Conservation (phyloP, 2,888 invertebrate genomes). For the Cheilosia variabilis region DNA sequence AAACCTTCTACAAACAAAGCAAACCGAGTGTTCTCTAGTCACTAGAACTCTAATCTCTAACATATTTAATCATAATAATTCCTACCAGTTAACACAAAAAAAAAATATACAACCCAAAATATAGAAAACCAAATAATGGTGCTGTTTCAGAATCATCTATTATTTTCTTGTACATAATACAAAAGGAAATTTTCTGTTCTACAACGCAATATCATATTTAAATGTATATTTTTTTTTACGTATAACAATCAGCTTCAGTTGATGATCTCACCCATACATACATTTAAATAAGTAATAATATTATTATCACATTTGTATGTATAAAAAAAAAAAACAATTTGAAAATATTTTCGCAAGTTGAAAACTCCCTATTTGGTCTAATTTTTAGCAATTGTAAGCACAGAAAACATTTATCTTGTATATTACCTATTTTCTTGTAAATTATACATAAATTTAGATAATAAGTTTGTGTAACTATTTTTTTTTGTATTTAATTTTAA, state of each 20-base stretch:
- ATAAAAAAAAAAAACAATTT: slow-evolving; percentile 4
- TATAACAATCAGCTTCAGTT: slow-evolving; percentile 77
- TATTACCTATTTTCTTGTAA: slow-evolving; percentile 46
- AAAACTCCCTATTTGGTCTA: slow-evolving; percentile 74
- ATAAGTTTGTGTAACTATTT: slow-evolving; percentile 39
- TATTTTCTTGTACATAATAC: slow-evolving; percentile 48
- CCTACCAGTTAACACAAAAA: slow-evolving; percentile 45
- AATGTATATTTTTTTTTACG: slow-evolving; percentile 5
- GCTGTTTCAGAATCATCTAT: slow-evolving; percentile 61
- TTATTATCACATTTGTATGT: slow-evolving; percentile 34
- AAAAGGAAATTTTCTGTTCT: slow-evolving; percentile 38
- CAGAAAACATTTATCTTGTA: slow-evolving; percentile 46
- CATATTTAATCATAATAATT: slow-evolving; percentile 68
- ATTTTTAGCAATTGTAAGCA: slow-evolving; percentile 69
- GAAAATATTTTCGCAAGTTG: slow-evolving; percentile 43
- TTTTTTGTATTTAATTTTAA: slow-evolving; percentile 37
- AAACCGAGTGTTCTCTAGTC: slow-evolving; percentile 81
- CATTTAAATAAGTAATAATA: slow-evolving; percentile 7
- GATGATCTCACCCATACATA: slow-evolving; percentile 78
- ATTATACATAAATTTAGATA: slow-evolving; percentile 37
- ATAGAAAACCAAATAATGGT: slow-evolving; percentile 73
- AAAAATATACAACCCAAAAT: slow-evolving; percentile 24
- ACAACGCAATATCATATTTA: slow-evolving; percentile 26
- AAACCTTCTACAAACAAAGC: slow-evolving; percentile 63
- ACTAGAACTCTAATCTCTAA: slow-evolving; percentile 79